phyloP scores from a whole-genome alignment of 2,888 invertebrate genomes.

The Drosophila kambysellisi region DNA sequence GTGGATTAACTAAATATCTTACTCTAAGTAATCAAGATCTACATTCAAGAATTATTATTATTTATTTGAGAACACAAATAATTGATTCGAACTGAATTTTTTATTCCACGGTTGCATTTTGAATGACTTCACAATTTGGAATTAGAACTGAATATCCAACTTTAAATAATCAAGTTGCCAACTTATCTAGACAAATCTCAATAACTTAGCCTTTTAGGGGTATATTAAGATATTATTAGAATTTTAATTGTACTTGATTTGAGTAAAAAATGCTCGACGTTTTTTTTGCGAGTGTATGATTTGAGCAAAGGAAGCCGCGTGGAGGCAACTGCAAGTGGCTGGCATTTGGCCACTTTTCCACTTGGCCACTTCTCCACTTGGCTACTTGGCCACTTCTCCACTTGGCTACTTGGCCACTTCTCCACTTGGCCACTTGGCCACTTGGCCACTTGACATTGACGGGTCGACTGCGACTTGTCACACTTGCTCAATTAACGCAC shows the following conservation, averaged over 20 bases:
- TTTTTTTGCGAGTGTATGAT: background rate
- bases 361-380: constrained; percentile 35
- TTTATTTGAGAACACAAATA: background rate
- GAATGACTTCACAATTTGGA: background rate
- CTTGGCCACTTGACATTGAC: constrained; percentile 56
- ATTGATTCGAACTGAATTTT: background rate
- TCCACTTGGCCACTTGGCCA: constrained; percentile 25
- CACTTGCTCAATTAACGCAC: constrained; percentile 41
- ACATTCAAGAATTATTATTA: background rate
- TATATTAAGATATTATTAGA: background rate
- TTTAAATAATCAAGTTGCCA: background rate
- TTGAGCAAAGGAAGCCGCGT: constrained; percentile 1
- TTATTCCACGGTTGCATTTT: background rate
- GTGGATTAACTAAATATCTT: background rate
- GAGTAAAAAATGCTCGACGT: background rate
- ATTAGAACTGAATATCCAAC: background rate
- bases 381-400: constrained; percentile 29
- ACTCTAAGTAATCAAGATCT: background rate
- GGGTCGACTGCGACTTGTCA: constrained; percentile 37
- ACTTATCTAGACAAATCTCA: background rate
- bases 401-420: constrained; percentile 27
- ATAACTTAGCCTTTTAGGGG: background rate
- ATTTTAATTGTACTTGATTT: background rate
- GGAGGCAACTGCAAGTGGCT: constrained; percentile 42
- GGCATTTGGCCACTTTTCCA: constrained; percentile 39